Evolutionary conservation across 2,113 vertebrate genomes (phyloP), one percentile per base, ranked within the genome.

Genomic region (Pundamilia nyererei): DNA sequence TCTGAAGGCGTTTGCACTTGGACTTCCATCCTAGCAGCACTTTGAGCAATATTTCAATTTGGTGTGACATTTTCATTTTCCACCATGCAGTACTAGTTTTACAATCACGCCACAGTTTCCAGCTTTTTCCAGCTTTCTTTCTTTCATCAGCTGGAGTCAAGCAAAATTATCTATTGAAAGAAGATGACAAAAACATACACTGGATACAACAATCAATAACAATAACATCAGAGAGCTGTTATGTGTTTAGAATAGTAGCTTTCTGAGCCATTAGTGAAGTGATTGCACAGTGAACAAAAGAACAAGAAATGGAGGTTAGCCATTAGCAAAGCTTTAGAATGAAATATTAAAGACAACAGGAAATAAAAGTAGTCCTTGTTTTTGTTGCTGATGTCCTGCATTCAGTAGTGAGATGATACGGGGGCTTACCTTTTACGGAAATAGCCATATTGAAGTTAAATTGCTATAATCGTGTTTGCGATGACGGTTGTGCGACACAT

Each of bases 31-130:
- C 38, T 10, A 5, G 80, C 83, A 86, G 81, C 72, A 84, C 62
- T 85, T 83, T 35, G 58, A 79, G 17, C 11, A 6, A 58, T 86
- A 38, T 84, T 89, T 86, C 84, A 81, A 75, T 82, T 84, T 56
- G 11, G 15, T 72, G 26, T 58, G 81, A 89, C 81, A 88, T 91
- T 93, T 91, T 83, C 80, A 87, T 89, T 89, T 89, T 82, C 12
- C 47, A 54, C 15, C 29, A 1, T 31, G 21, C 24, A 6, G 14
- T 11, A 26, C 11, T 3, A 24, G 29, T 81, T 89, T 89, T 60
- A 55, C 80, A 54, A 56, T 88, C 65, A 79, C 51, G 13, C 56
- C 42, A 53, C 81, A 12, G 1, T 29, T 83, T 58, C 29, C 26
- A 49, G 35, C 29, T 24, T 82, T 80, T 21, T 7, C 10, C 11